A percentile compares a stretch with the other conserved stretches of the same genome.
These are phyloP conservation scores for Sminthurinus aureus DNA, from an alignment of 2,888 invertebrate genomes.

Conservation along the genomic window DNA sequence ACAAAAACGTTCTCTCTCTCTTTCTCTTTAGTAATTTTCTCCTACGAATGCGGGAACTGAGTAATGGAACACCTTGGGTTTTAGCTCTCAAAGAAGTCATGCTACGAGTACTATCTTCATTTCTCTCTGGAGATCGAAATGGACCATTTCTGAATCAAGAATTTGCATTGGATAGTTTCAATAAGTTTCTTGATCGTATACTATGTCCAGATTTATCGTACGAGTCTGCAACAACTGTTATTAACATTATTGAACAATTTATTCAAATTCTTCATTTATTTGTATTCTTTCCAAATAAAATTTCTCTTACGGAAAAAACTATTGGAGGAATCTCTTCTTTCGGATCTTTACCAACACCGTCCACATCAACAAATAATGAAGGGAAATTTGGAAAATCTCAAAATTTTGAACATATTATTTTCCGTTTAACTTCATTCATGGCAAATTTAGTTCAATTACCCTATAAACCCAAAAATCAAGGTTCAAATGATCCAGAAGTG, in stretches of 20 bases:
- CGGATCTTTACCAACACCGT: too few relatives aligned
- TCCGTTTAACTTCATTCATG: slow-evolving; percentile 56
- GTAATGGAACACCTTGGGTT: slow-evolving; percentile 56
- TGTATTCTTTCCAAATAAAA: slow-evolving; percentile 57
- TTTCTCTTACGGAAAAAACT: slow-evolving; percentile 45
- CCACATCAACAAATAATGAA: slow-evolving; percentile 29
- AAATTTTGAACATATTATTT: slow-evolving; percentile 56
- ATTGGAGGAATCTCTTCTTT: slow-evolving; percentile 36
- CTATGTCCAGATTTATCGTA: slow-evolving; percentile 73
- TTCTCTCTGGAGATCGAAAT: slow-evolving; percentile 58
- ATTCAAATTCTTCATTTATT: slow-evolving; percentile 61
- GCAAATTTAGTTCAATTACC: slow-evolving; percentile 52
- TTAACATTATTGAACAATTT: slow-evolving; percentile 77
- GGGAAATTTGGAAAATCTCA: slow-evolving; percentile 48
- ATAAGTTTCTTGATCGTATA: slow-evolving; percentile 73
- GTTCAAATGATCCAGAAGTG: slow-evolving; percentile 38
- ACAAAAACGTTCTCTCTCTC: neutral
- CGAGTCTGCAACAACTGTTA: slow-evolving; percentile 74
- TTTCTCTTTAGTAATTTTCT: slow-evolving; percentile 72
- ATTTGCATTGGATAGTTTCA: slow-evolving; percentile 77
- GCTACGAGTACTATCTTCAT: slow-evolving; percentile 53
- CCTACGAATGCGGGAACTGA: slow-evolving; percentile 71
- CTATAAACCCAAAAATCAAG: neutral
- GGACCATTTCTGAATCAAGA: slow-evolving; percentile 63
- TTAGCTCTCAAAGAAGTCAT: slow-evolving; percentile 57